phyloP scores from a whole-genome alignment of 1,140 invertebrate genomes.

The Drosophila santomea region DNA sequence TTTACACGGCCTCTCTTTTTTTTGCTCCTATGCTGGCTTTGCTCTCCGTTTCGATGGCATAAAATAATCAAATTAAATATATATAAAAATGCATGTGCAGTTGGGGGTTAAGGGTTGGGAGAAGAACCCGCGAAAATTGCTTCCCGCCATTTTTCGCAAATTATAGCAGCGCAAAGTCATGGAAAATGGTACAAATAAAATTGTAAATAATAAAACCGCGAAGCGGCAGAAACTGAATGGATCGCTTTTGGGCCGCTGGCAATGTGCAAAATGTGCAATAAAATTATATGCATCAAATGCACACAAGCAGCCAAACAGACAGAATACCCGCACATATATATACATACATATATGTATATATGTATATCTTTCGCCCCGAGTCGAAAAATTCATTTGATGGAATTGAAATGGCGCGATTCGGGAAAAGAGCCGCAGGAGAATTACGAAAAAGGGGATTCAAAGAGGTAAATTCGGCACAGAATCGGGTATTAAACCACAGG shows the following conservation, averaged over 20 bases:
- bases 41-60: conserved; percentile 51
- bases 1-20: not conserved
- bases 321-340: conserved; percentile 7
- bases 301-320: conserved; percentile 21
- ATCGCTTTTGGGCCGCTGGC: conserved; percentile 9
- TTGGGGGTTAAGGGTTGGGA: too few relatives aligned
- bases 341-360: conserved; percentile 8
- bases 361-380: conserved; percentile 9
- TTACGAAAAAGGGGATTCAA: conserved; percentile 15
- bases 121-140: conserved; percentile 34
- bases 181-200: conserved; percentile 63
- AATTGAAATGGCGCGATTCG: conserved; percentile 61
- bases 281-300: conserved; percentile 78
- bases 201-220: conserved; percentile 82
- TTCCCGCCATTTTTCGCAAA: conserved; percentile 63
- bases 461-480: conserved; percentile 16
- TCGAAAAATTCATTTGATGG: conserved; percentile 61
- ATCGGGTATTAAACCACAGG: conserved; percentile 76
- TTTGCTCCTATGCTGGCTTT: not conserved
- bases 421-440: conserved; percentile 42
- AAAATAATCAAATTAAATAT: conserved; percentile 82
- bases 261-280: conserved; percentile 71
- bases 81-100: conserved; percentile 29
- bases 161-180: conserved; percentile 38
- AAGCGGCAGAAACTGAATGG: conserved; percentile 43